These are phyloP conservation scores for Pseudorectes ferrugineus DNA, from an alignment of 2,113 vertebrate species.

Conservation along the genomic window DNA sequence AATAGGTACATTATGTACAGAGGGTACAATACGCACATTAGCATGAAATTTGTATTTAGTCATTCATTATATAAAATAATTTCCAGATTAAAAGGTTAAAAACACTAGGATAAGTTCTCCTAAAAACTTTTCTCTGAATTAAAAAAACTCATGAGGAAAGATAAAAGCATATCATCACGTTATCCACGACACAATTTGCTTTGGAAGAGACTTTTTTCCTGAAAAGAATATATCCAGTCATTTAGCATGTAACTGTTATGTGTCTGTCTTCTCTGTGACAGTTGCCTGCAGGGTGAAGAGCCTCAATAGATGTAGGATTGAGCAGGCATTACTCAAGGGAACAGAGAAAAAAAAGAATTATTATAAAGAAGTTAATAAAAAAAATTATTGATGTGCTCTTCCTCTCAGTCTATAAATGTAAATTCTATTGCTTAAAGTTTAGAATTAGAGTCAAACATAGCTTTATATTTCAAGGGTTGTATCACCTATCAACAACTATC, in stretches of 20 bases:
- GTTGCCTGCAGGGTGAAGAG: slow-evolving; percentile 21
- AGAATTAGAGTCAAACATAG: neutral
- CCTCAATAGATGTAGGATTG: neutral
- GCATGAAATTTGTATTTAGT: neutral
- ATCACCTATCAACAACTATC: neutral
- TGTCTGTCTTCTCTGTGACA: slow-evolving; percentile 1
- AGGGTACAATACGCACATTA: neutral
- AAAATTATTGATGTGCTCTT: neutral
- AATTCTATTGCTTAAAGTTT: neutral
- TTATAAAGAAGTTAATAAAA: neutral
- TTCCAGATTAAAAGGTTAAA: neutral
- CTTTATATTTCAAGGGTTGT: neutral
- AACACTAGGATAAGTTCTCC: neutral
- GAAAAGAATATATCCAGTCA: neutral
- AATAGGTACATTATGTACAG: neutral
- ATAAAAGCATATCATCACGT: neutral
- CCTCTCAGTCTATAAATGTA: neutral
- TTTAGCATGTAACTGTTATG: neutral
- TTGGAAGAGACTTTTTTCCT: neutral
- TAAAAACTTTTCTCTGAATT: neutral
- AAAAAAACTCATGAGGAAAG: neutral
- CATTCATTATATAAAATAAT: neutral
- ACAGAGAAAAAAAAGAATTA: neutral
- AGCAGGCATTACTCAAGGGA: neutral
- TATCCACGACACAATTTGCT: neutral